Evolutionary conservation across 2,797 vertebrate species (phyloP).

Genomic region (Xerus rutilus): DNA sequence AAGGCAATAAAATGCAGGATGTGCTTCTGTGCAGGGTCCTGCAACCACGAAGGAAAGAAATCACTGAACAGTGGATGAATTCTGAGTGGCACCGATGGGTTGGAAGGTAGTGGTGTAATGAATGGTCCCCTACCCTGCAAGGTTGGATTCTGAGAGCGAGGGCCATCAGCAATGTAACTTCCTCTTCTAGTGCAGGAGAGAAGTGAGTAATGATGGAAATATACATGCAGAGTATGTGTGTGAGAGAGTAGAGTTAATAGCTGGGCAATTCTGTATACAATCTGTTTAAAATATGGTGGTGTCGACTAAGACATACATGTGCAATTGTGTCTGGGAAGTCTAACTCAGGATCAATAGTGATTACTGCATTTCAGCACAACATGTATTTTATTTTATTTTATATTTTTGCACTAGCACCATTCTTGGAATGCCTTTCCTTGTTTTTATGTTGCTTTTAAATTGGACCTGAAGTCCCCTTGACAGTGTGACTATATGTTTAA

Average conservation of each 20-base stretch:
- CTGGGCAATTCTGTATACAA: not conserved
- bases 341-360: slow-evolving; percentile 5
- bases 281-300: slow-evolving; percentile 17
- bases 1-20: not conserved
- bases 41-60: no score
- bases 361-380: not conserved
- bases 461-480: not conserved
- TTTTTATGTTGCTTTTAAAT: not conserved
- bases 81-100: not conserved
- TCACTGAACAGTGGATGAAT: not conserved
- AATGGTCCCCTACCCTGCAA: not conserved
- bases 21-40: not conserved
- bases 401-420: not conserved
- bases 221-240: not conserved
- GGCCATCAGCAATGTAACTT: not conserved
- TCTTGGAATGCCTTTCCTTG: not conserved
- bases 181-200: not conserved
- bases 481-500: not conserved
- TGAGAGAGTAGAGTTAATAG: not conserved
- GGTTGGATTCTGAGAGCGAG: not conserved
- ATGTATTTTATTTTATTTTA: not conserved
- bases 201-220: not conserved
- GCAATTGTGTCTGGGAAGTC: slow-evolving; percentile 1
- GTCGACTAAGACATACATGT: not conserved
- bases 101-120: not conserved